These are phyloP conservation scores for Salvelinus namaycush DNA, from an alignment of 2,113 vertebrate genomes.

Conservation along the genomic window DNA sequence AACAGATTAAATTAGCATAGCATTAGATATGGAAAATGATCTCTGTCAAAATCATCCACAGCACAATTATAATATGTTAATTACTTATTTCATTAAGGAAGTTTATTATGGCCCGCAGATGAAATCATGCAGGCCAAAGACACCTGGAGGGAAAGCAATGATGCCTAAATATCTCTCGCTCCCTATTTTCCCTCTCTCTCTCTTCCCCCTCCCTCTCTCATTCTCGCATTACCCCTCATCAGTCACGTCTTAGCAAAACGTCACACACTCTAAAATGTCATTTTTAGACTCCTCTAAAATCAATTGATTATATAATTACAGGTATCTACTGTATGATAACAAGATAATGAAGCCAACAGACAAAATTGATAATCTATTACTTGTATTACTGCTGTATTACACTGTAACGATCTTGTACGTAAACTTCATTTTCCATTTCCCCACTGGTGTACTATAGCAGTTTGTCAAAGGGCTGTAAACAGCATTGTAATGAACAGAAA, in stretches of 20 bases:
- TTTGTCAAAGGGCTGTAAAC: background rate
- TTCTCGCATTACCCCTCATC: slow-evolving; percentile 4
- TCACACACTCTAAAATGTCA: background rate
- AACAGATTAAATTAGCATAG: slow-evolving; percentile 99
- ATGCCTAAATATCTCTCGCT: slow-evolving; percentile 78
- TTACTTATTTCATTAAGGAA: slow-evolving; percentile 99
- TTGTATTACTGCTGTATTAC: too few relatives aligned
- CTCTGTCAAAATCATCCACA: slow-evolving; percentile 99
- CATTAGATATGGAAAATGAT: slow-evolving; percentile 99
- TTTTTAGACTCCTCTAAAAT: background rate
- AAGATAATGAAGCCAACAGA: too few relatives aligned
- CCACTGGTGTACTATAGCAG: too few relatives aligned
- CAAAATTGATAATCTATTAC: too few relatives aligned
- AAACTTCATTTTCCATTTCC: too few relatives aligned
- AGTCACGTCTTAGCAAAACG: background rate
- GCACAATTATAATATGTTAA: slow-evolving; percentile 99
- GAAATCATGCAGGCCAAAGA: slow-evolving; percentile 91
- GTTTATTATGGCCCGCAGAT: slow-evolving; percentile 98
- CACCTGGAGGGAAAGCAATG: slow-evolving; percentile 90
- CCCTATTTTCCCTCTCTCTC: slow-evolving; percentile 11
- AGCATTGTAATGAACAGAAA: background rate
- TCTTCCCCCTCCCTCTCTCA: slow-evolving; percentile 13
- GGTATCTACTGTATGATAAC: too few relatives aligned
- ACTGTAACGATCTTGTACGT: too few relatives aligned
- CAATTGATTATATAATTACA: background rate